A percentile compares a stretch with the other conserved stretches of the same genome.
These are phyloP conservation scores for Marmota flaviventris DNA, from an alignment of 2,113 vertebrate species.

Conservation along the genomic window DNA sequence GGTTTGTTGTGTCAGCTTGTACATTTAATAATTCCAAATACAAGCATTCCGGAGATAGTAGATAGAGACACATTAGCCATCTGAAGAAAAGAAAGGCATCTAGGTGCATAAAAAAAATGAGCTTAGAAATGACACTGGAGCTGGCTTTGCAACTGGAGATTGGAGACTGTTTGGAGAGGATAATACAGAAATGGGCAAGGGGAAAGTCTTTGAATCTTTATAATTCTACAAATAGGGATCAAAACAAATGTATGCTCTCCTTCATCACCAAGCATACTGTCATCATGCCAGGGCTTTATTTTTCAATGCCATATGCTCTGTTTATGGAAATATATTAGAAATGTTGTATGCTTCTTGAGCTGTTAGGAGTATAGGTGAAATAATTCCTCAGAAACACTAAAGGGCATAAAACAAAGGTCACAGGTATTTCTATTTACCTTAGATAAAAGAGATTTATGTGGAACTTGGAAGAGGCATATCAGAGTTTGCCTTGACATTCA, in stretches of 20 bases:
- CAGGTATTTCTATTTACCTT: slow-evolving; percentile 67
- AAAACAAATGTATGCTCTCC: not conserved
- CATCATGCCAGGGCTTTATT: not conserved
- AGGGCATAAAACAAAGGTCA: slow-evolving; percentile 27
- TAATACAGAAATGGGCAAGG: not conserved
- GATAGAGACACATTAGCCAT: slow-evolving; percentile 47
- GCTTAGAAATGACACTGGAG: slow-evolving; percentile 23
- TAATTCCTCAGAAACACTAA: not conserved
- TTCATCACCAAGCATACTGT: not conserved
- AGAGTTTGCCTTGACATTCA: slow-evolving; percentile 80
- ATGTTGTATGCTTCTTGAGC: not conserved
- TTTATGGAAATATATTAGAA: slow-evolving; percentile 10
- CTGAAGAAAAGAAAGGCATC: slow-evolving; percentile 63
- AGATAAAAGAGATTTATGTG: slow-evolving; percentile 67
- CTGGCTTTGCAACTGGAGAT: not conserved
- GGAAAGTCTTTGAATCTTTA: not conserved
- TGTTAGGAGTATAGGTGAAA: not conserved
- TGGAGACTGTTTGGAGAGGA: not conserved
- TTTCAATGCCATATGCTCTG: not conserved
- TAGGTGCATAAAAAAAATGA: slow-evolving; percentile 47
- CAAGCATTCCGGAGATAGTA: slow-evolving; percentile 65
- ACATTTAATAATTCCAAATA: slow-evolving; percentile 68
- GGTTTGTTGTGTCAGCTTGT: slow-evolving; percentile 79
- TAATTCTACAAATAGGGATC: not conserved
- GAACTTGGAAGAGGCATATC: slow-evolving; percentile 58